Evolutionary conservation across 2,888 invertebrate species (phyloP), one percentile per base, ranked within the genome.

Genomic region (Euplexia lucipara): DNA sequence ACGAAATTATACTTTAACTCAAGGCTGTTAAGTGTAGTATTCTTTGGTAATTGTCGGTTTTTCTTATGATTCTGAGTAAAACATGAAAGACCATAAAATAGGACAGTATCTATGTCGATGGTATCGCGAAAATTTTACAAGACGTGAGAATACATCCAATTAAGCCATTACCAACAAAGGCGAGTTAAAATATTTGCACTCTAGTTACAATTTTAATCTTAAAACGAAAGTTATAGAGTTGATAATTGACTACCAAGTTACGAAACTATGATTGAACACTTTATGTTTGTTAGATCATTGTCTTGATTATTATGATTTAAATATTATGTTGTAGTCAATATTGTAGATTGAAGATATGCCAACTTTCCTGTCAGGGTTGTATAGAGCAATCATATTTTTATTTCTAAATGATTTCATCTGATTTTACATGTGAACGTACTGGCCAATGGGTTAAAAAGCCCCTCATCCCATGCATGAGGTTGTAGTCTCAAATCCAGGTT

Each of bases 111-210:
- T 58, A 58, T 42, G 45, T 67, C 56, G 83, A 82, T 79, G 67
- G 34, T 73, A 83, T 84, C 81, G 73, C 72, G 47, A 73, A 80
- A 67, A 79, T 65, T 64, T 81, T 80, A 82, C 79, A 70, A 67
- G 77, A 74, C 81, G 78, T 86, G 88, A 73, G 86, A 88, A 88
- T 70, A 73, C 68, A 71, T 49, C 74, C 82, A 85, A 87, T 86
- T 84, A 85, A 79, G 63, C 68, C 57, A 79, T 84, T 74, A 83
- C 68, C 47, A 75, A 86, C 85, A 86, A 86, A 83, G 63, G 68
- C 64, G 59, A 44, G 65, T 80, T 67, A 69, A 62, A 70, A 72
- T 72, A 52, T 39, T 51, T 61, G 35, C 39, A 75, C 59, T 37
- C 37, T 35, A 61, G 51, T 47, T 34, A 22, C 32, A 78, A 78